Evolutionary conservation across 2,888 invertebrate genomes (phyloP), one percentile per base, ranked within the genome.

Genomic region (Rambutsinella grinnellia): DNA sequence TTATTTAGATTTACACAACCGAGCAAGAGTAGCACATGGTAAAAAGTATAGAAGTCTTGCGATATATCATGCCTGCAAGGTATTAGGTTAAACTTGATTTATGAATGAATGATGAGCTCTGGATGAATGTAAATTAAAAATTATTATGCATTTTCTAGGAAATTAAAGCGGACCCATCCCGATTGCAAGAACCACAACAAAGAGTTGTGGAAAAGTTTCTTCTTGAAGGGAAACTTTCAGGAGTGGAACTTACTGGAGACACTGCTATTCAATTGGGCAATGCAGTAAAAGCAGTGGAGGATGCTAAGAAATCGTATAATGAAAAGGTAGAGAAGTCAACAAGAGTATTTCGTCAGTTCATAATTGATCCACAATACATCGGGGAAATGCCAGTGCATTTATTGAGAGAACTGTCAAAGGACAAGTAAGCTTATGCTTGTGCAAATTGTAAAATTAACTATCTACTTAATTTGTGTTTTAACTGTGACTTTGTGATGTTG

Each of bases 141-240:
- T n/a, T n/a, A n/a, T n/a, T n/a, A n/a, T n/a, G n/a, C n/a, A n/a
- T n/a, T n/a, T n/a, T n/a, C n/a, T 78, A 88, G 88, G 87, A 87
- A 82, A 84, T 88, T 58, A 84, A 86, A 60, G 72, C 70, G 0
- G 75, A 80, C 26, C 84, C 84, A 81, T 85, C 86, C 78, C 76
- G 83, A 75, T 81, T 88, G 74, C 87, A 86, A 80, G 89, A 90
- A 83, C 79, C 84, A 19, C 87, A 95, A 86, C 89, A 88, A 77
- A 89, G 94, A 77, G 87, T 96, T 13, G 87, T 95, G 10, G 89
- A 91, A 60, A 95, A 95, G 87, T 95, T 92, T 86, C 86, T 92
- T 65, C 86, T 94, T 17, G 96, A 97, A 87, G 94, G 94, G 2
- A 91, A 90, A 85, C 87, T 96, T 2, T 95, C 95, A 86, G 97